Conservation (phyloP, 2,888 invertebrate genomes). For the Danaus chrysippus region DNA sequence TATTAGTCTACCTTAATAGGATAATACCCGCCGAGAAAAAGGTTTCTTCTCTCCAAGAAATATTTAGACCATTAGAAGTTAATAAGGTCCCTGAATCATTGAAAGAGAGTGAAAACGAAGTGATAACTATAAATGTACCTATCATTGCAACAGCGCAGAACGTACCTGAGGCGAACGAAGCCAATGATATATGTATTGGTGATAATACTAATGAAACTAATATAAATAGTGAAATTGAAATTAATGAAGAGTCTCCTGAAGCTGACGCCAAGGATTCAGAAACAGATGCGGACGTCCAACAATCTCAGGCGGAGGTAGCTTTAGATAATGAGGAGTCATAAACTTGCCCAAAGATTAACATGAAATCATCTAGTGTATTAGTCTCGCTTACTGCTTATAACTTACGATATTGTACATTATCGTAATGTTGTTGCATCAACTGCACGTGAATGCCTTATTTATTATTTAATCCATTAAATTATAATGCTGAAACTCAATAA, state of each 20-base stretch:
- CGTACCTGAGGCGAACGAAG: constrained; percentile 50
- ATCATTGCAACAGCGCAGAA: constrained; percentile 42
- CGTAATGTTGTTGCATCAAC: constrained; percentile 67
- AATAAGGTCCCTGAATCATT: constrained; percentile 68
- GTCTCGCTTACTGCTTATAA: constrained; percentile 72
- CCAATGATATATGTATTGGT: constrained; percentile 33
- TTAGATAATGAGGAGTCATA: constrained; percentile 39
- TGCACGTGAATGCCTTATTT: constrained; percentile 76
- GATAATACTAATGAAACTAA: constrained; percentile 29
- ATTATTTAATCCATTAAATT: constrained; percentile 69
- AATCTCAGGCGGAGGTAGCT: constrained; percentile 33
- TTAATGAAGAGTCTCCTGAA: constrained; percentile 39
- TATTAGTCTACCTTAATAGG: constrained; percentile 75
- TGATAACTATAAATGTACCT: constrained; percentile 68
- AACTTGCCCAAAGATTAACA: constrained; percentile 65
- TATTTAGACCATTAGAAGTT: constrained; percentile 70
- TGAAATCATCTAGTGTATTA: constrained; percentile 68
- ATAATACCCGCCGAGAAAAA: constrained; percentile 73
- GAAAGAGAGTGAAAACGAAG: constrained; percentile 68
- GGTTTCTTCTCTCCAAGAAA: constrained; percentile 71
- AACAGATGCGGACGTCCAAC: constrained; percentile 32
- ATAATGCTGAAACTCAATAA: constrained; percentile 73
- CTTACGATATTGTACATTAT: constrained; percentile 58
- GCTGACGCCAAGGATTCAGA: constrained; percentile 37
- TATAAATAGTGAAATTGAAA: constrained; percentile 35